Base-by-base conservation (phyloP, 2,888 invertebrate species). In the Bhutanitis thaidina region DNA sequence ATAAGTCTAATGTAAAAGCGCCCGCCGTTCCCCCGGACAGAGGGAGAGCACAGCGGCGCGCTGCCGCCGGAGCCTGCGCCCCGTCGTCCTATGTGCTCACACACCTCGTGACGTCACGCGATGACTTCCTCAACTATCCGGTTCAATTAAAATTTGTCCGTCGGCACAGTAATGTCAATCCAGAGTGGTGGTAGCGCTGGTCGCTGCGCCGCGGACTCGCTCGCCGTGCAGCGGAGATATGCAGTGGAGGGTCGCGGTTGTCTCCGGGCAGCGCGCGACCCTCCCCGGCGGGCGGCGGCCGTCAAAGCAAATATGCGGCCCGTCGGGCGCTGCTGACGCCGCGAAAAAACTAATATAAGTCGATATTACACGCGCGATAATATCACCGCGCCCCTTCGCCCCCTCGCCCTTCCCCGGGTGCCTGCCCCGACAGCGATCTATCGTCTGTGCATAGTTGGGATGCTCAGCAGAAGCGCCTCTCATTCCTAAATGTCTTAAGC, bases 281-380 rank as follows among this genome's bases (percentile, higher is more conserved):
- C 35, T n/a, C 43, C 56, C 51, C 55, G n/a, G n/a, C 57, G 53
- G 53, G 38, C 59, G 54, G 52, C 44, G 32, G 52, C 47, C 61
- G 54, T 59, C 62, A 58, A 60, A 60, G 58, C 55, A 56, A 59
- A 56, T 40, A 55, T 56, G 59, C 52, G 59, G 54, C 36, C 38
- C 41, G 35, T 41, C 49, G 46, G 34, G 40, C 43, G 29, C 25
- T 30, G 48, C 57, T 74, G 82, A 80, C 83, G 74, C 78, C 80
- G 74, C 80, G 80, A 67, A 83, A 86, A 86, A 87, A 81, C 85
- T 85, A 85, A 87, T 86, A 86, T 85, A 87, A 83, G 64, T 67
- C 67, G 60, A 78, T 81, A 82, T 84, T 76, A 77, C 73, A 72
- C 73, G 74, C 73, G 67, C 71, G 64, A 65, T 73, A 71, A 74